Percentiles rank a stretch among this genome's conserved stretches.
phyloP scores from a whole-genome alignment of 2,888 invertebrate genomes.

The Trachelus iudaicus region DNA sequence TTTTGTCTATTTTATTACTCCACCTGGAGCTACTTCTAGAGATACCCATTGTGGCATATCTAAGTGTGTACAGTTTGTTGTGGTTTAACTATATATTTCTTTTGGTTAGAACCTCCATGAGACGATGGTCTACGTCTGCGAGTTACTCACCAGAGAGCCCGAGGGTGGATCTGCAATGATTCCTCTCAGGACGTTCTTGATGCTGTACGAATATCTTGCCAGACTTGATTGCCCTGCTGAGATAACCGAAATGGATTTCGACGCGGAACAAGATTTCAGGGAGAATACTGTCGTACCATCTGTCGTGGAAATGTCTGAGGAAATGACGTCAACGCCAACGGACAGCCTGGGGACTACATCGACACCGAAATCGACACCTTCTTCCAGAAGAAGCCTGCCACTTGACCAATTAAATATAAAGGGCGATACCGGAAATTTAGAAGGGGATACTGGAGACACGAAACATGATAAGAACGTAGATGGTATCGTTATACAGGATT shows the following conservation, averaged over 20 bases:
- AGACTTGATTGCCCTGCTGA: constrained; percentile 43
- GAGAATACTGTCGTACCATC: background rate
- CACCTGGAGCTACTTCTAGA: background rate
- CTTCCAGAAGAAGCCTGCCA: background rate
- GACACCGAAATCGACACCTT: background rate
- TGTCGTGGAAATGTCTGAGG: background rate
- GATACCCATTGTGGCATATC: background rate
- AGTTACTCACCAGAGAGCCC: constrained; percentile 82
- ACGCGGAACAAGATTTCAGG: background rate
- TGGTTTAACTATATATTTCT: background rate
- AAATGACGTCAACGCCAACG: background rate
- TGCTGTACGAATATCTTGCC: constrained; percentile 63
- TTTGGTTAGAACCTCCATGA: constrained; percentile 74
- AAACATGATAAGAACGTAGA: background rate
- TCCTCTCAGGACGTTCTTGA: constrained; percentile 71
- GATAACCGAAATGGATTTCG: constrained; percentile 1
- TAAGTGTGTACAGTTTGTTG: background rate
- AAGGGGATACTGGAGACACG: background rate
- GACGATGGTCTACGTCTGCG: constrained; percentile 84
- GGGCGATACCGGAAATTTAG: background rate
- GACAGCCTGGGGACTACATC: background rate
- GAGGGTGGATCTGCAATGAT: constrained; percentile 85
- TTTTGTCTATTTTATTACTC: background rate
- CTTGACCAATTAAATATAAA: background rate
- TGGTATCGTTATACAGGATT: background rate